These are phyloP conservation scores for Cecropterus lyciades DNA, from an alignment of 1,140 invertebrate genomes.

Conservation along the genomic window DNA sequence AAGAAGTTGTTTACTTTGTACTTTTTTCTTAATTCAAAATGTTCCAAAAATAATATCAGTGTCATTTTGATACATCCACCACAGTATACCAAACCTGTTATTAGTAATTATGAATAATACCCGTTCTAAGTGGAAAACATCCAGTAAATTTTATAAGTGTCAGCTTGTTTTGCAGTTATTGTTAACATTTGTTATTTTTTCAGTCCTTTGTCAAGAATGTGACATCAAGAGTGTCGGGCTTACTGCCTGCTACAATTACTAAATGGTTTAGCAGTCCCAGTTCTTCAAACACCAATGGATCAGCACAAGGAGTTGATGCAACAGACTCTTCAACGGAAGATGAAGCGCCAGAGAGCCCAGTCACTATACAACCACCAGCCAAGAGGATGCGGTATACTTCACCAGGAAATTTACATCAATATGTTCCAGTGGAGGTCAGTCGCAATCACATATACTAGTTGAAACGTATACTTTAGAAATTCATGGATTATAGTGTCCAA, in stretches of 20 bases:
- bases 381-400: slow-evolving; percentile 70
- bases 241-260: slow-evolving; percentile 77
- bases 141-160: too few species aligned
- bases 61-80: too few species aligned
- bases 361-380: slow-evolving; percentile 68
- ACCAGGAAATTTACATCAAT: slow-evolving; percentile 43
- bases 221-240: slow-evolving; percentile 72
- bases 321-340: slow-evolving; percentile 77
- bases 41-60: too few species aligned
- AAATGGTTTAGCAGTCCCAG: slow-evolving; percentile 78
- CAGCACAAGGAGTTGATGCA: slow-evolving; percentile 57
- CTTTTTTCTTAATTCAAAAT: too few species aligned
- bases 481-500: too few species aligned
- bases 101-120: too few species aligned
- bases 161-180: too few species aligned
- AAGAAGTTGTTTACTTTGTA: too few species aligned
- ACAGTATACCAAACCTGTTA: too few species aligned
- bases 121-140: too few species aligned
- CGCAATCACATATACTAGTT: neutral
- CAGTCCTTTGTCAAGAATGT: slow-evolving; percentile 84
- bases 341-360: slow-evolving; percentile 68
- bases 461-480: too few species aligned
- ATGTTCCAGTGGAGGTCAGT: slow-evolving; percentile 44
- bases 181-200: slow-evolving; percentile 43
- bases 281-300: slow-evolving; percentile 58